Conservation (phyloP, 2,113 vertebrate species). For the Mastomys coucha region DNA sequence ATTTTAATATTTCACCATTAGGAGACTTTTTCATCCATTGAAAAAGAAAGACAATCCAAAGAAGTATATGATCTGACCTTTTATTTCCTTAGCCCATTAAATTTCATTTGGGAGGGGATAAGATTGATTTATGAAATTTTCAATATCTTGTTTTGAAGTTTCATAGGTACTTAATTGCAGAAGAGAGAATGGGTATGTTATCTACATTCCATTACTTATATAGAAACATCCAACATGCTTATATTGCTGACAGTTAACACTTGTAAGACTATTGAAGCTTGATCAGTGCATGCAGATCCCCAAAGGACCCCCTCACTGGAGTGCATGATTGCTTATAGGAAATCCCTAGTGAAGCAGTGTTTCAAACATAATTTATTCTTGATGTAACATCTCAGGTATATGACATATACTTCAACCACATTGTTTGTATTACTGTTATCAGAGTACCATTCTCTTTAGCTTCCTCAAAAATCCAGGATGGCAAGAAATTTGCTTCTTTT, state of each 20-base stretch:
- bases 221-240: neutral
- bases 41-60: neutral
- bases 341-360: neutral
- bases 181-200: neutral
- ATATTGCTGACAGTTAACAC: neutral
- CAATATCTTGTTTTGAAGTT: neutral
- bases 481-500: neutral
- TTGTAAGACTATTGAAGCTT: neutral
- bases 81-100: neutral
- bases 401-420: neutral
- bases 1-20: neutral
- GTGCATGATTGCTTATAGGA: neutral
- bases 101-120: neutral
- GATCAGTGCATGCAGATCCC: neutral
- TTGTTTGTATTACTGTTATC: neutral
- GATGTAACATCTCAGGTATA: neutral
- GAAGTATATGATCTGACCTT: neutral
- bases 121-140: neutral
- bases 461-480: neutral
- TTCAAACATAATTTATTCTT: neutral
- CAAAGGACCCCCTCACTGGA: neutral
- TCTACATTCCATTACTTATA: rapidly evolving
- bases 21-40: neutral
- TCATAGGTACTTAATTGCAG: neutral
- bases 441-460: neutral